Percentiles rank a stretch among this genome's conserved stretches.
phyloP scores from a whole-genome alignment of 2,888 invertebrate genomes.

The Atrina japonica region DNA sequence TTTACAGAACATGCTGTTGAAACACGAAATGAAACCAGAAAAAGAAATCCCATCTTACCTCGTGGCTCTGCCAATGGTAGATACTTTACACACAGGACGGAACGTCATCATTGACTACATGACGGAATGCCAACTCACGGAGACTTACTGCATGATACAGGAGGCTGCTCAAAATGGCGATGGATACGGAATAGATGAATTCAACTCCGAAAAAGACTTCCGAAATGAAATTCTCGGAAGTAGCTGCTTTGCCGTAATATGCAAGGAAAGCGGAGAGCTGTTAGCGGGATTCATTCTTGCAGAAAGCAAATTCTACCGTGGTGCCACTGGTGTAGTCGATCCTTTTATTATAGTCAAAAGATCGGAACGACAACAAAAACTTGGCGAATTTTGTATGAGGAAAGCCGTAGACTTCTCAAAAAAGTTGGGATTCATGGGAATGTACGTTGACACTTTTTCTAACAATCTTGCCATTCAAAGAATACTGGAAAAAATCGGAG shows the following conservation, averaged over 20 bases:
- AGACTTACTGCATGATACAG: slow-evolving; percentile 54
- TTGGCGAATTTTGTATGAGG: slow-evolving; percentile 58
- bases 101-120: slow-evolving; percentile 52
- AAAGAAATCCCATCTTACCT: slow-evolving; percentile 7
- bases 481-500: slow-evolving; percentile 55
- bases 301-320: slow-evolving; percentile 56
- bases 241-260: slow-evolving; percentile 46
- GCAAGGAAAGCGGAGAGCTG: slow-evolving; percentile 46
- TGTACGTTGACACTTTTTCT: slow-evolving; percentile 63
- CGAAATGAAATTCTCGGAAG: slow-evolving; percentile 51
- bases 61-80: slow-evolving; percentile 21
- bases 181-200: slow-evolving; percentile 61
- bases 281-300: slow-evolving; percentile 56
- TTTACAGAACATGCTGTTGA: slow-evolving; percentile 16
- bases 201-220: slow-evolving; percentile 54
- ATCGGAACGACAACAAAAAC: slow-evolving; percentile 47
- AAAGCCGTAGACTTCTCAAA: slow-evolving; percentile 52
- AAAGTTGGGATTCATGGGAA: slow-evolving; percentile 55
- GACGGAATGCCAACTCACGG: slow-evolving; percentile 53
- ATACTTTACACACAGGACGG: slow-evolving; percentile 17
- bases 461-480: slow-evolving; percentile 59
- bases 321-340: slow-evolving; percentile 52
- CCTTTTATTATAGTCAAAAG: slow-evolving; percentile 57
- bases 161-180: slow-evolving; percentile 49
- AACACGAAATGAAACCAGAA: background rate